Percentiles rank a stretch among this genome's conserved stretches.
These are phyloP conservation scores for Trachemys scripta DNA, from an alignment of 2,113 vertebrate genomes.

Conservation along the genomic window DNA sequence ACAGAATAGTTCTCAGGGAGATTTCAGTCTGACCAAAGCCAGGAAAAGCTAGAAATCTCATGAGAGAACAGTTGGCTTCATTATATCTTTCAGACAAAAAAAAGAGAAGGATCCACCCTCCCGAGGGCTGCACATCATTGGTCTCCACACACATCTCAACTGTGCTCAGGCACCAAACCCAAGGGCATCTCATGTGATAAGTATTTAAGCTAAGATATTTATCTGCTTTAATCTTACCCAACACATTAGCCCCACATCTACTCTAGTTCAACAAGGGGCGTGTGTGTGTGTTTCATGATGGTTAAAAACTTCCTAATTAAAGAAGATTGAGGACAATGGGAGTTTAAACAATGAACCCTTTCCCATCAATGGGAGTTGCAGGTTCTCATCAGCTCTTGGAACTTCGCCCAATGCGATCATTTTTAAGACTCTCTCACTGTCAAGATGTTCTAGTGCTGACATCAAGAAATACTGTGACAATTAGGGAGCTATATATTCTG, in stretches of 20 bases:
- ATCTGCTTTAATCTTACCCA: conserved; percentile 4
- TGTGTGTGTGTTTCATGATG: not conserved
- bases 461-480: not conserved
- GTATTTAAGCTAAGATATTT: conserved; percentile 60
- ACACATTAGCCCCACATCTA: not conserved
- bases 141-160: not conserved
- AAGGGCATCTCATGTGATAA: not conserved
- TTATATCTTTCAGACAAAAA: conserved; percentile 25
- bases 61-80: not conserved
- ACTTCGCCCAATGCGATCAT: not conserved
- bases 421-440: not conserved
- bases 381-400: not conserved
- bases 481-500: not conserved
- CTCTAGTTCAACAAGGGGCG: not conserved
- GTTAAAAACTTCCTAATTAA: conserved; percentile 31
- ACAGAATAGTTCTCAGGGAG: not conserved
- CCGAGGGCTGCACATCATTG: not conserved
- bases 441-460: not conserved
- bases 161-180: not conserved
- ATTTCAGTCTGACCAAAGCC: not conserved
- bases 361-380: conserved; percentile 1
- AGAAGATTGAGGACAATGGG: conserved; percentile 31
- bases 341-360: conserved; percentile 28
- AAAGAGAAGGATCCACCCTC: not conserved
- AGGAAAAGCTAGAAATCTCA: not conserved